Percentiles rank a stretch among this genome's conserved stretches.
phyloP scores from a whole-genome alignment of 2,113 vertebrate genomes.

The Pogona vitticeps region DNA sequence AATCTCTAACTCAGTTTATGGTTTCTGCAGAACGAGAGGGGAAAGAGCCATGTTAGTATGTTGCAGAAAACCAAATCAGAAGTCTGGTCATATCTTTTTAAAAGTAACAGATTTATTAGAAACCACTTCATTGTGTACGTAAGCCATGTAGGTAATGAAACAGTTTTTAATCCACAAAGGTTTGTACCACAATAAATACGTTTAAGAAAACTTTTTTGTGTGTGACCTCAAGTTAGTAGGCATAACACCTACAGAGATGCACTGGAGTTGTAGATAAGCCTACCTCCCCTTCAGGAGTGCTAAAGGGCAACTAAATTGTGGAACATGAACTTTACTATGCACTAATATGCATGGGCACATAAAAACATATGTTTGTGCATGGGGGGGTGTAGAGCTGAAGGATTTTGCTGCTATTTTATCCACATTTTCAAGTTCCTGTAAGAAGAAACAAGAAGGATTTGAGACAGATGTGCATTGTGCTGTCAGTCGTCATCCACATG shows the following conservation, averaged over 20 bases:
- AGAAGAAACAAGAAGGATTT: neutral
- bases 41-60: neutral
- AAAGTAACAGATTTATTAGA: neutral
- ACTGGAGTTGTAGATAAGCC: neutral
- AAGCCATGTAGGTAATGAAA: neutral
- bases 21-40: neutral
- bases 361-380: neutral
- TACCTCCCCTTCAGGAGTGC: neutral
- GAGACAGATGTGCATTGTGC: too few species aligned
- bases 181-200: neutral
- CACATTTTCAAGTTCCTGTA: neutral
- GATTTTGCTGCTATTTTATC: neutral
- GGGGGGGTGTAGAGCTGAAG: neutral
- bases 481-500: too few species aligned
- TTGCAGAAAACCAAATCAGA: neutral
- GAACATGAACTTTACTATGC: neutral
- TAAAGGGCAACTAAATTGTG: neutral
- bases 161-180: neutral
- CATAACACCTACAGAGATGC: neutral
- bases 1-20: neutral
- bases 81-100: neutral
- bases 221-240: neutral
- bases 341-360: neutral
- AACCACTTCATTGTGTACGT: too few species aligned
- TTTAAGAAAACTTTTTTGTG: neutral